Base-by-base conservation (phyloP, 2,888 invertebrate genomes). In the Ophraella communa region DNA sequence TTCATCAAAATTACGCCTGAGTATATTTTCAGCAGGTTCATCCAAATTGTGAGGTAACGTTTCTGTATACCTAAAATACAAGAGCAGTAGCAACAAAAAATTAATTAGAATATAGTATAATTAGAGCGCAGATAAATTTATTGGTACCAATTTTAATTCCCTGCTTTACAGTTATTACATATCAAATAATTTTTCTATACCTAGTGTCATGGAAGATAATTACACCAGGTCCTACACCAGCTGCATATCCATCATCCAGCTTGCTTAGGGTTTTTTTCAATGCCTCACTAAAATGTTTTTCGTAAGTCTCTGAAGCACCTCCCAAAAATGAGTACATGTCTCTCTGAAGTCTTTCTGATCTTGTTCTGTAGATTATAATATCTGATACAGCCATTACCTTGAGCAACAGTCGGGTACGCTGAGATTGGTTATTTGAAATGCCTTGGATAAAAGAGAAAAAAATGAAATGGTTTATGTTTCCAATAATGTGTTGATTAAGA, bases 331-430 rank as follows among this genome's bases (percentile, higher is more conserved):
- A 87, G 77, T 89, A 93, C 85, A 93, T 86, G 79, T 93, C 93
- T 68, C 87, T 86, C 75, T 91, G 91, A 39, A 93, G 80, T 54
- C 92, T 84, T 76, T 92, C 92, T 0, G 92, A 88, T 62, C 90
- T 84, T 8, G 92, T 92, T 61, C 91, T 84, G 79, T 91, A 93
- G 52, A 94, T 87, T 0, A 93, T 88, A 68, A 94, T 86, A 80
- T 94, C 93, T 2, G 92, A 92, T 55, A 93, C 87, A 4, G 93
- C 93, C n/a, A 94, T 83, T 55, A 93, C 87, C 83, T 92, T 93
- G 27, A 93, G 82, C 51, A 93, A 80, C 56, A 93, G 84, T 53
- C 92, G 84, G 68, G 88, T 90, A 57, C 88, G 82, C 77, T 88
- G 87, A 72, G 88, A 87, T 70, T 88, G 87, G 74, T 87, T 85